Base-by-base conservation (phyloP, 2,113 vertebrate species). In the Takifugu bimaculatus region DNA sequence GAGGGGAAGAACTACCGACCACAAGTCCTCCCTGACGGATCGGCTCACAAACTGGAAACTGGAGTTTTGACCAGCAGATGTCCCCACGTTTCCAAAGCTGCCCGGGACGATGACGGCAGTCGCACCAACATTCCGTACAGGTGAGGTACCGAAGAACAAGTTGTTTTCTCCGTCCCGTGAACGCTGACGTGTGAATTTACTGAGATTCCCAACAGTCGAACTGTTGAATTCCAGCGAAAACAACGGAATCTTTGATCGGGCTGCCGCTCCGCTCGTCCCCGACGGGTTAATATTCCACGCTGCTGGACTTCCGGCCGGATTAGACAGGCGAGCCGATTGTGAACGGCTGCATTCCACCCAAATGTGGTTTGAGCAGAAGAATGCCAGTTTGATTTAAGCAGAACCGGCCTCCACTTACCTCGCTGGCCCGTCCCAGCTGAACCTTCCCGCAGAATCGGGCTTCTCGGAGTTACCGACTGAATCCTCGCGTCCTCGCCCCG, bases 331-430 rank as follows among this genome's bases (percentile, higher is more conserved):
- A 60, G 48, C 13, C 43, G 39, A n/a, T 60, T 68, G 25, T 70
- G 26, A 56, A 25, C 27, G 26, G 60, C 10, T 62, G 54, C 68
- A 65, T 79, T 82, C 68, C 72, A 54, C 6, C 13, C 15, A 72
- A 54, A 65, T 55, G 25, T 11, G 1, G 75, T 69, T 71, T 74
- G 2, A 13, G 20, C 28, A n/a, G 50, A 64, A 39, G 60, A 65
- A 68, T 56, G 61, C 13, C 32, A 60, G 62, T 71, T 70, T 58
- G 26, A 72, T 80, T 71, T 66, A 13, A 54, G 57, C 1, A 51
- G 66, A 66, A 59, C 65, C 47, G 26, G 4, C 66, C 47, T 55
- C 42, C 32, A 45, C 43, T 35, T 25, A 39, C 7, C 26, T 54
- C 5, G 13, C 3, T 2, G 13, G 42, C 26, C 50, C 26, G 13